A percentile compares a stretch with the other conserved stretches of the same genome.
Conservation (phyloP, 2,888 invertebrate genomes). For the Leuctra nigra region DNA sequence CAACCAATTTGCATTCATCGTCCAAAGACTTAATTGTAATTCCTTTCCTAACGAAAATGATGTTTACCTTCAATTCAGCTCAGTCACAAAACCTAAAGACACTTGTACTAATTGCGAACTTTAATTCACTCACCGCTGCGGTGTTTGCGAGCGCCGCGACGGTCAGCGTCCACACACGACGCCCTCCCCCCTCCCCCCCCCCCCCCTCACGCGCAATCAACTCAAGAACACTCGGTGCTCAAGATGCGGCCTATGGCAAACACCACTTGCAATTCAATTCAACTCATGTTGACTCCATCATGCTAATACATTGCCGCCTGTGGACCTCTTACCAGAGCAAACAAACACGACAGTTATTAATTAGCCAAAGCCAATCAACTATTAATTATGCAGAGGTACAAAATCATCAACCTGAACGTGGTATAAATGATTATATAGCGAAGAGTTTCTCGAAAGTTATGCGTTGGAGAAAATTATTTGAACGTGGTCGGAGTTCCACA, state of each 20-base stretch:
- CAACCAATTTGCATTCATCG: not conserved
- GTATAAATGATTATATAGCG: not conserved
- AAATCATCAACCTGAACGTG: not conserved
- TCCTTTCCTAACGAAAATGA: conserved; percentile 10
- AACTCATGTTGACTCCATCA: not conserved
- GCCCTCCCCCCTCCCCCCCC: not conserved
- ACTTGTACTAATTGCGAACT: not conserved
- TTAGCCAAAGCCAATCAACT: not conserved
- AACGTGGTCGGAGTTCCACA: not conserved
- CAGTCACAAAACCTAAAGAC: not conserved
- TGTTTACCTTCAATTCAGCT: conserved; percentile 11
- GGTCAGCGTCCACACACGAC: not conserved
- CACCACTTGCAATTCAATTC: not conserved
- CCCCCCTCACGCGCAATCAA: not conserved
- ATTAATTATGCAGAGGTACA: not conserved
- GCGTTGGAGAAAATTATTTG: not conserved
- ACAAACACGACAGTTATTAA: not conserved
- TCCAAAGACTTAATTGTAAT: conserved; percentile 21
- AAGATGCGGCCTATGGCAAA: not conserved
- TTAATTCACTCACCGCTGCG: not conserved
- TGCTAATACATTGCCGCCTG: not conserved
- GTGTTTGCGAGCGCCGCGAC: not conserved
- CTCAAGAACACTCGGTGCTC: not conserved
- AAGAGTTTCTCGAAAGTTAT: not conserved
- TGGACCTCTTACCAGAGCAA: not conserved